Evolutionary conservation across 2,888 invertebrate genomes (phyloP), one percentile per base, ranked within the genome.

Genomic region (Andrena flavipes): DNA sequence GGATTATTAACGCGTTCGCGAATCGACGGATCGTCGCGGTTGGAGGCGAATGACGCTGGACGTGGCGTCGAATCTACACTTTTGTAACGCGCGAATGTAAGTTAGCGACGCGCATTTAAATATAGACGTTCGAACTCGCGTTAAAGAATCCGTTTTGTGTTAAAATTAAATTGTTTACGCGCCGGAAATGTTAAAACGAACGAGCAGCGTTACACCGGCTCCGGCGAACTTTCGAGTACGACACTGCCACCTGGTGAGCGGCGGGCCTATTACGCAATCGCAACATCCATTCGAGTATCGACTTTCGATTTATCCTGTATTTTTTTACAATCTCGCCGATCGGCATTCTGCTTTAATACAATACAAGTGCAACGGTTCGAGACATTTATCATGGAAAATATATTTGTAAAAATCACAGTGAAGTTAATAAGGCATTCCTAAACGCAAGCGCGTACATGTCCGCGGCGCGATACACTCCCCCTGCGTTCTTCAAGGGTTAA

Each of bases 371-470:
- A 33, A 33, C 30, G 35, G 35, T 59, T 59, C 42, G 51, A 68
- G 10, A 63, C 68, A 67, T 67, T 76, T 6, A 20, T 70, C 49
- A 74, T 56, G 75, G 71, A 72, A 76, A 82, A 82, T 80, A 72
- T 69, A 76, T 69, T 51, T 65, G 56, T 81, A 82, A 76, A 81
- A 82, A 82, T 82, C 81, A 82, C 81, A 81, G 81, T 62, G 42
- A 78, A 65, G 64, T 68, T 67, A 79, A 74, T 80, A 81, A 80
- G 81, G 80, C 80, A 81, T 80, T 80, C 49, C 71, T 23, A 56
- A 80, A 77, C 71, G 71, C 60, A 78, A 78, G 72, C 56, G 67
- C 56, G 62, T 68, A 54, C 64, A 56, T 56, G 60, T 54, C 51
- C 70, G 35, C 33, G 62, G 48, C 72, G 42, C 10, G 23, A 26